phyloP scores from a whole-genome alignment of 2,113 vertebrate species.

The Butorides virescens region DNA sequence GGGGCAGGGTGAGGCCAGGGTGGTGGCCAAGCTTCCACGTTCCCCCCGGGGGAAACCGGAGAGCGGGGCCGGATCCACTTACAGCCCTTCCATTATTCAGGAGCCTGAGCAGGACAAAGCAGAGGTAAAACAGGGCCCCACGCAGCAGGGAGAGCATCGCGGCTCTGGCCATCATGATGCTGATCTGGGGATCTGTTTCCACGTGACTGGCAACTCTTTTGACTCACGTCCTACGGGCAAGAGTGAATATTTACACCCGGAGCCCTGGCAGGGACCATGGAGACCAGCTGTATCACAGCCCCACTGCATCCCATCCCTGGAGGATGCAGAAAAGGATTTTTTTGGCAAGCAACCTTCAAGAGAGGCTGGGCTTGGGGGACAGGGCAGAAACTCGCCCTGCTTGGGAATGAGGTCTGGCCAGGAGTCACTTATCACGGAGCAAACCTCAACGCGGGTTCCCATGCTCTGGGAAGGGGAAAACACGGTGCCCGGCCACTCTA shows the following conservation, averaged over 20 bases:
- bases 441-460: accelerated
- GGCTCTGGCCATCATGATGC: accelerated
- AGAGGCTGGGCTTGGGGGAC: background rate
- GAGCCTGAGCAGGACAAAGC: background rate
- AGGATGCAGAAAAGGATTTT: background rate
- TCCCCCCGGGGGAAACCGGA: background rate
- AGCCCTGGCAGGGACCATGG: background rate
- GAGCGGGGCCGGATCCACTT: background rate
- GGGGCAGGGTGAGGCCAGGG: background rate
- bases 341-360: background rate
- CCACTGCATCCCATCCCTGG: background rate
- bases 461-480: background rate
- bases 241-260: accelerated
- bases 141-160: no score
- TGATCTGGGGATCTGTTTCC: background rate
- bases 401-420: background rate
- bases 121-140: background rate
- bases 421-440: background rate
- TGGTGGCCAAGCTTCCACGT: background rate
- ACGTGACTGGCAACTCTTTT: background rate
- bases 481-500: background rate
- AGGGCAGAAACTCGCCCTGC: background rate
- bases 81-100: constrained; percentile 38
- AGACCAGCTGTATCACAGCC: background rate
- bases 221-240: accelerated